Percentiles rank a stretch among this genome's conserved stretches.
Evolutionary conservation across 2,113 vertebrate species (phyloP).

Genomic region (Copsychus sechellarum): DNA sequence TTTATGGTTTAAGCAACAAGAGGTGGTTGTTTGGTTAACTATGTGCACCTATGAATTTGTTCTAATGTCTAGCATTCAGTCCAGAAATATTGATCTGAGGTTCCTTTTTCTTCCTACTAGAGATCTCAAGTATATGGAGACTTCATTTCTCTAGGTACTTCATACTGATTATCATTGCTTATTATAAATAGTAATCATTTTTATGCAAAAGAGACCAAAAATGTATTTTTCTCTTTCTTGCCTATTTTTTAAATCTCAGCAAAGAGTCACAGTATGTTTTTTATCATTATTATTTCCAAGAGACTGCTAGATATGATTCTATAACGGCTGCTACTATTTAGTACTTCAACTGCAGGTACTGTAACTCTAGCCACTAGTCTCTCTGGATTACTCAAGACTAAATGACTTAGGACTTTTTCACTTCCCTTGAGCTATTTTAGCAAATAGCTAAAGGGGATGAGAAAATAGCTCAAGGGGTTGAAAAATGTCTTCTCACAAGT

Average conservation of each 20-base stretch:
- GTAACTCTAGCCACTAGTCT: neutral
- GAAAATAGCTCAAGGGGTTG: constrained; percentile 6
- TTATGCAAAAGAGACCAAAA: neutral
- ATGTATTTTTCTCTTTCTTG: neutral
- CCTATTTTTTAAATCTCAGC: neutral
- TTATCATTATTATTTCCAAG: neutral
- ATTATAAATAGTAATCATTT: neutral
- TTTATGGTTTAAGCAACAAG: neutral
- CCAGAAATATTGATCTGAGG: neutral
- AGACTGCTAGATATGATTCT: neutral
- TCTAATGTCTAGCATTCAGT: neutral
- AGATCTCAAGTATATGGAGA: neutral
- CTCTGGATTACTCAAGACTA: neutral
- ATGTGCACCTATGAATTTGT: neutral
- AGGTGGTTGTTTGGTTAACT: neutral
- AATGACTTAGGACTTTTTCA: neutral
- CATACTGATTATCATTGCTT: neutral
- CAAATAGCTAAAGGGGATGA: constrained; percentile 1
- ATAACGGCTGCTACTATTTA: neutral
- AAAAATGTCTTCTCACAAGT: neutral
- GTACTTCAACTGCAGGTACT: neutral
- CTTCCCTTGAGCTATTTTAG: neutral
- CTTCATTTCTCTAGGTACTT: neutral
- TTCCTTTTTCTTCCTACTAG: neutral
- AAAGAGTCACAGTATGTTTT: neutral